These are phyloP conservation scores for Saccopteryx leptura DNA, from an alignment of 2,113 vertebrate species.

Conservation along the genomic window DNA sequence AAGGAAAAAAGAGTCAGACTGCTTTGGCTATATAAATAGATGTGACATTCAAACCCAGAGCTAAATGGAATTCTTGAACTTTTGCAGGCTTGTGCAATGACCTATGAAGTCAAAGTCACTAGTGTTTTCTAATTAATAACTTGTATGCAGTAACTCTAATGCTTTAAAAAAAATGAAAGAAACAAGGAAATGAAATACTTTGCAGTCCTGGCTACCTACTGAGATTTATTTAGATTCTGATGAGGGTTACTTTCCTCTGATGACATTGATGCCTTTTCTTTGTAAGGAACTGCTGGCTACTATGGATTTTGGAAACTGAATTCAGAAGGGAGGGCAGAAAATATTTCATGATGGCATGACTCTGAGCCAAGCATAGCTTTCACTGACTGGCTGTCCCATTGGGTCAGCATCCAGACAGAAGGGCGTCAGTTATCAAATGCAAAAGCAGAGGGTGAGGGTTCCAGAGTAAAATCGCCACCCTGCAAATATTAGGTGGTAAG, in stretches of 20 bases:
- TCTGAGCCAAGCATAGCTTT: constrained; percentile 26
- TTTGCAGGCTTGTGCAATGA: constrained; percentile 68
- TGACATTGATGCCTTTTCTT: neutral
- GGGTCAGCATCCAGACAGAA: neutral
- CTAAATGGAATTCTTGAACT: constrained; percentile 60
- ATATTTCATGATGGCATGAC: neutral
- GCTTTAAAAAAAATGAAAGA: neutral
- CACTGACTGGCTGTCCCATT: neutral
- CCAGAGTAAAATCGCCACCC: neutral
- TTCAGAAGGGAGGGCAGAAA: constrained; percentile 33
- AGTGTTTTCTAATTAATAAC: constrained; percentile 74
- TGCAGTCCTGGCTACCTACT: neutral
- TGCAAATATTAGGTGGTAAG: neutral
- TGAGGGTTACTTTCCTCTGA: constrained; percentile 11
- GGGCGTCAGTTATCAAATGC: neutral
- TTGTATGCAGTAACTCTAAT: constrained; percentile 36
- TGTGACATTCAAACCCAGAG: constrained; percentile 70
- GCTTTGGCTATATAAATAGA: constrained; percentile 67
- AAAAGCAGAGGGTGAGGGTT: neutral
- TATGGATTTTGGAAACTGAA: constrained; percentile 28
- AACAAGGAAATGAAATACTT: constrained; percentile 43
- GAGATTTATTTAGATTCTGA: constrained; percentile 23
- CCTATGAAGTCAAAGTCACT: constrained; percentile 66
- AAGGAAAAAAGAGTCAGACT: constrained; percentile 30
- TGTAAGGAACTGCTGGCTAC: constrained; percentile 8